phyloP scores from a whole-genome alignment of 1,140 invertebrate species.

The Trichomalopsis sarcophagae region DNA sequence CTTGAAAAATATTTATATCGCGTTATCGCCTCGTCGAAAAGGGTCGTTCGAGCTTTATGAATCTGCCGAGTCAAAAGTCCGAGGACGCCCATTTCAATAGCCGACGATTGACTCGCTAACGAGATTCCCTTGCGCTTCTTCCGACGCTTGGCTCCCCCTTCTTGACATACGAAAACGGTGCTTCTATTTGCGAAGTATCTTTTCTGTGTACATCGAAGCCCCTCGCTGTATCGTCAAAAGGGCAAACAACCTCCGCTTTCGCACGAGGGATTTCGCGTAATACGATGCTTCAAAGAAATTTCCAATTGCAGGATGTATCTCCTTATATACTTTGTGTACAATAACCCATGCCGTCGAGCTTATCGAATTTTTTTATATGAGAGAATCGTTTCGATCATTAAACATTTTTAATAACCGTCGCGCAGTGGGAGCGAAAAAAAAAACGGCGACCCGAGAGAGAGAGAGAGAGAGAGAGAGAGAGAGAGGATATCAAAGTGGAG shows the following conservation, averaged over 20 bases:
- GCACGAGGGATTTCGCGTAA: too few relatives aligned
- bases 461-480: too few relatives aligned
- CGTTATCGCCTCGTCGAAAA: too few relatives aligned
- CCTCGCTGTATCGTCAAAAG: too few relatives aligned
- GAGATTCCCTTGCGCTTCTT: not conserved
- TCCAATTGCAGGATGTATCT: too few relatives aligned
- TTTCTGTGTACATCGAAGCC: too few relatives aligned
- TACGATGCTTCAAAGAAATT: too few relatives aligned
- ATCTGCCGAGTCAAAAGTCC: not conserved
- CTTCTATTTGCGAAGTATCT: not conserved
- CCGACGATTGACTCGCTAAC: slow-evolving; percentile 20
- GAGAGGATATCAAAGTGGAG: not conserved
- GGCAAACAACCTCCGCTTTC: too few relatives aligned
- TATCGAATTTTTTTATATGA: not conserved
- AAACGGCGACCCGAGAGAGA: not conserved
- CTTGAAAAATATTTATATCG: too few relatives aligned
- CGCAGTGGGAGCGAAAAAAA: not conserved
- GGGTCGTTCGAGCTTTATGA: not conserved
- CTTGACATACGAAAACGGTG: slow-evolving; percentile 3
- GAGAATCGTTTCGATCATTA: slow-evolving; percentile 18
- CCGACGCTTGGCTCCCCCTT: not conserved
- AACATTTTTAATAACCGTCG: slow-evolving; percentile 23
- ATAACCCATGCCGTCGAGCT: not conserved
- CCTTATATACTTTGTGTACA: too few relatives aligned
- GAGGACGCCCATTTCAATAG: not conserved